Evolutionary conservation across 2,113 vertebrate genomes (phyloP).

Genomic region (Atherinomorus stipes): DNA sequence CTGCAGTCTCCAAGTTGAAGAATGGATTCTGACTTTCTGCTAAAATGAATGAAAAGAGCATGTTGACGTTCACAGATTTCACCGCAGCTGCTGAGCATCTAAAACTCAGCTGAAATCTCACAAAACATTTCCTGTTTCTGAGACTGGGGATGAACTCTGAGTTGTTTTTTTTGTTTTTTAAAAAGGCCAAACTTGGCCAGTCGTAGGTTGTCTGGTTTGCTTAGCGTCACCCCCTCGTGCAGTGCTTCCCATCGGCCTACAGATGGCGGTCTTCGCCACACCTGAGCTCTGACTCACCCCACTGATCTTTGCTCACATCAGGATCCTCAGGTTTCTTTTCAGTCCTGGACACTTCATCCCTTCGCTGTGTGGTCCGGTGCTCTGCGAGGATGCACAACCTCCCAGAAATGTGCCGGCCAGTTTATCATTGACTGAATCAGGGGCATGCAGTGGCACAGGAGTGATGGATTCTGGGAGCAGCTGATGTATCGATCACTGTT

Average conservation of each 20-base stretch:
- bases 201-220: not conserved
- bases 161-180: not conserved
- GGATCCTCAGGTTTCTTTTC: constrained; percentile 58
- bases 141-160: not conserved
- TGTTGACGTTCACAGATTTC: too few species aligned
- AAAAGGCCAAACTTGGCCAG: too few species aligned
- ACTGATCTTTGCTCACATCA: constrained; percentile 61
- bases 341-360: constrained; percentile 29
- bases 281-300: constrained; percentile 44
- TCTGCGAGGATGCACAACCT: constrained; percentile 49
- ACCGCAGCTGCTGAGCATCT: too few species aligned
- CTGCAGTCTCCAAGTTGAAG: too few species aligned
- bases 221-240: constrained; percentile 4
- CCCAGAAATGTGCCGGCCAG: constrained; percentile 45
- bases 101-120: too few species aligned
- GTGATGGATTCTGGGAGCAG: constrained; percentile 70
- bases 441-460: constrained; percentile 72
- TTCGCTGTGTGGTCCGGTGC: constrained; percentile 37
- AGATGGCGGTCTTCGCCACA: constrained; percentile 72
- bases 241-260: constrained; percentile 22
- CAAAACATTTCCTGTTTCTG: too few species aligned
- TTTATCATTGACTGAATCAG: constrained; percentile 75
- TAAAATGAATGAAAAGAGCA: too few species aligned
- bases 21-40: too few species aligned
- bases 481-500: constrained; percentile 74